Evolutionary conservation across 2,797 vertebrate species (phyloP).

Genomic region (Cossypha caffra): DNA sequence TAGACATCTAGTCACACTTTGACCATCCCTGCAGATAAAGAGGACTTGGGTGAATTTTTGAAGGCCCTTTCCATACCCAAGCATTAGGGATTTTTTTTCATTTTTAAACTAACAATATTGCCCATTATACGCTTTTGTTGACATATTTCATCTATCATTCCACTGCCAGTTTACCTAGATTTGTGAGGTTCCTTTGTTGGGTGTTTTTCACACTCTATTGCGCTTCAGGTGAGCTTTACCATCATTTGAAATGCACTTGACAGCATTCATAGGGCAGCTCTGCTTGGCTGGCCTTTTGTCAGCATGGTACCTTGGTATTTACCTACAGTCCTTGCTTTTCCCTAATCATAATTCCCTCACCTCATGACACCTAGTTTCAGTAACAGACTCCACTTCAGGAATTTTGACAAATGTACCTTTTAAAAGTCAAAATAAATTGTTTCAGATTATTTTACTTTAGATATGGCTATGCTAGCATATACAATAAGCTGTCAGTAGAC

Average conservation of each 20-base stretch:
- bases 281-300: neutral
- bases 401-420: neutral
- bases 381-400: neutral
- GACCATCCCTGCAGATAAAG: neutral
- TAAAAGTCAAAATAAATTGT: neutral
- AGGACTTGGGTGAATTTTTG: neutral
- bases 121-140: neutral
- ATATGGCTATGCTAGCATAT: neutral
- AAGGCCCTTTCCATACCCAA: neutral
- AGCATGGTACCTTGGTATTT: neutral
- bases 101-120: neutral
- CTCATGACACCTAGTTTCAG: neutral
- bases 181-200: neutral
- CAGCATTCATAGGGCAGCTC: neutral
- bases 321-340: neutral
- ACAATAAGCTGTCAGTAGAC: neutral
- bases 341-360: neutral
- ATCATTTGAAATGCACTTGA: neutral
- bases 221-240: neutral
- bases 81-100: neutral
- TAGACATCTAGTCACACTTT: neutral
- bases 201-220: neutral
- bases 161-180: neutral
- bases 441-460: neutral
- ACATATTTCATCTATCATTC: neutral